These are phyloP conservation scores for Lerema accius DNA, from an alignment of 1,140 invertebrate genomes.

Conservation along the genomic window DNA sequence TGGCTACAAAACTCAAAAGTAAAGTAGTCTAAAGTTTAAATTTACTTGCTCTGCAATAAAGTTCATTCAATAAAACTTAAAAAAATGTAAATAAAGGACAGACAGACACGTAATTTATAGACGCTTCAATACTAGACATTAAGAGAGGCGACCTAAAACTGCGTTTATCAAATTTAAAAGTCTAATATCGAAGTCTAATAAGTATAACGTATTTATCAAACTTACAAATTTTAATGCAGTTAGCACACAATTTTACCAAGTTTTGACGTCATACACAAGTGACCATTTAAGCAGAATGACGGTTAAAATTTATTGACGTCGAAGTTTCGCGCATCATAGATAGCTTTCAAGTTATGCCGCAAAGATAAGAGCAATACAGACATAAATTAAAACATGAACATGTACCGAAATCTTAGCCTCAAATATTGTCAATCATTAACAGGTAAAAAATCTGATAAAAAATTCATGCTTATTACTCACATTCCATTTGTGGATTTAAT, in stretches of 20 bases:
- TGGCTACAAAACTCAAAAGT: too few relatives aligned
- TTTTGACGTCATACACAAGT: neutral
- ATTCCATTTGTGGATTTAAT: slow-evolving; percentile 19
- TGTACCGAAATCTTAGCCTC: neutral
- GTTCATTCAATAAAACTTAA: too few relatives aligned
- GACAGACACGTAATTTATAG: too few relatives aligned
- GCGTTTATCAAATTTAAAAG: too few relatives aligned
- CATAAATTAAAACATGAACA: neutral
- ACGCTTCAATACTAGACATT: too few relatives aligned
- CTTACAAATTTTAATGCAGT: neutral
- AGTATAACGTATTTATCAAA: too few relatives aligned
- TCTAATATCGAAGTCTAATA: too few relatives aligned
- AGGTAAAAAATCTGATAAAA: slow-evolving; percentile 26
- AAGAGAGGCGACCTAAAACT: too few relatives aligned
- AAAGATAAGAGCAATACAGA: slow-evolving; percentile 5
- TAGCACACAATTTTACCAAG: neutral
- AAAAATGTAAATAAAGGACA: too few relatives aligned
- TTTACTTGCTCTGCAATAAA: too few relatives aligned
- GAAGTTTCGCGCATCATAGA: slow-evolving; percentile 1
- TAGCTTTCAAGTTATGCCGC: slow-evolving; percentile 16
- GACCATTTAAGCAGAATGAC: neutral
- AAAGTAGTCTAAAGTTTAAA: too few relatives aligned
- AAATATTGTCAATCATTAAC: slow-evolving; percentile 21
- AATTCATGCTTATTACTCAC: slow-evolving; percentile 9
- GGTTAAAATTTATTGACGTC: neutral